These are phyloP conservation scores for Malurus splendens DNA, from an alignment of 2,797 vertebrate genomes.

Conservation along the genomic window DNA sequence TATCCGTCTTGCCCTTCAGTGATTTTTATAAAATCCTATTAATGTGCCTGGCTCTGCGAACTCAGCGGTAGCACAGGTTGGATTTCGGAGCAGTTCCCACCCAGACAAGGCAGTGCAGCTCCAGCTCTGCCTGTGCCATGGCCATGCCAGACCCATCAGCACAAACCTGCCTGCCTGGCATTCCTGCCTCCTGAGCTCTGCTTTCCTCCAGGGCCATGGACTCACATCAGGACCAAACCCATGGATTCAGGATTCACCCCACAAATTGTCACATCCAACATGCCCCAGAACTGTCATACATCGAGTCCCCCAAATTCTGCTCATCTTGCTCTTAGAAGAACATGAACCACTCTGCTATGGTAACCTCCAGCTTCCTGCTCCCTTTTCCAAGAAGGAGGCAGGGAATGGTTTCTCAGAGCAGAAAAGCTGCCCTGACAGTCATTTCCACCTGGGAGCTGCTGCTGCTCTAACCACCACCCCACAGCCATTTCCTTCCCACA, in stretches of 20 bases:
- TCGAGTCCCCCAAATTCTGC: not conserved
- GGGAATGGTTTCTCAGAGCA: not conserved
- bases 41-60: not conserved
- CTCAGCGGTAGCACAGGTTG: not conserved
- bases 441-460: not conserved
- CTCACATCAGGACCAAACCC: not conserved
- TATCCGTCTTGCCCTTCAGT: not conserved
- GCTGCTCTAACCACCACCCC: not conserved
- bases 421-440: not conserved
- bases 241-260: not conserved
- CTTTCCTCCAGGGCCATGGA: accelerated
- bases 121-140: not conserved
- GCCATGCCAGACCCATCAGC: not conserved
- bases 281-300: accelerated
- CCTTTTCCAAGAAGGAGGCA: not conserved
- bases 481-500: not conserved
- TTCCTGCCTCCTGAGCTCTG: not conserved
- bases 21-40: slow-evolving; percentile 10
- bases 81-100: not conserved
- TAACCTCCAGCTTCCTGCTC: not conserved
- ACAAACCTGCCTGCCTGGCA: not conserved
- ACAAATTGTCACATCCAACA: accelerated
- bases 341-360: not conserved
- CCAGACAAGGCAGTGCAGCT: not conserved
- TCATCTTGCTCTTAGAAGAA: not conserved